Percentiles rank a stretch among this genome's conserved stretches.
phyloP scores from a whole-genome alignment of 1,140 invertebrate species.

The Drosophila ambigua region DNA sequence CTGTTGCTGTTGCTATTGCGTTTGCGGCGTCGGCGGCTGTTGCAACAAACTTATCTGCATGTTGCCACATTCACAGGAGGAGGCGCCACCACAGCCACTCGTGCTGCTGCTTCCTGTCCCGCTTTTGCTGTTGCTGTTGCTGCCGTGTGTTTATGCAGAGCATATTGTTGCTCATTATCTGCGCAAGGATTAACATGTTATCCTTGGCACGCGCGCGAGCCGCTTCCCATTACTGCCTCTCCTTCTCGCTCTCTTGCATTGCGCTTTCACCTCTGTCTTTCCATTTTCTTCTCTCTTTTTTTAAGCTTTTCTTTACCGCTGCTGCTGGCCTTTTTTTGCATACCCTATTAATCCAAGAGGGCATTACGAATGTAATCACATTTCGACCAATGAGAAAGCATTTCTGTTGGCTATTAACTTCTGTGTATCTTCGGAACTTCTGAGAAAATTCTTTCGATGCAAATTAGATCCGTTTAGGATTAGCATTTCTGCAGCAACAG shows the following conservation, averaged over 20 bases:
- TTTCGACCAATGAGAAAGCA: no score
- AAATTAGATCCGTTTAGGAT: no score
- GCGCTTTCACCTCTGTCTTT: not conserved
- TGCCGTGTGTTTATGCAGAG: conserved; percentile 64
- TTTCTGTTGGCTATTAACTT: no score
- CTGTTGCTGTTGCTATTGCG: not conserved
- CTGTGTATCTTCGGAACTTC: no score
- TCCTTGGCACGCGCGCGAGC: conserved; percentile 64
- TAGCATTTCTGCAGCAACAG: no score
- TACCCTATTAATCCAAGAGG: no score
- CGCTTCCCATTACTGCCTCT: conserved; percentile 31
- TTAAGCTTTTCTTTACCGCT: conserved; percentile 9
- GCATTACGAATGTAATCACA: no score
- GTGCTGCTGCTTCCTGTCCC: not conserved
- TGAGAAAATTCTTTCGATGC: no score
- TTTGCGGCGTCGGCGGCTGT: not conserved
- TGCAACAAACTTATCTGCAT: conserved; percentile 29
- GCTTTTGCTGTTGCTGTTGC: not conserved
- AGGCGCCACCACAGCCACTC: not conserved
- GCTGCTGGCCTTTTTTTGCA: not conserved
- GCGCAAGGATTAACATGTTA: conserved; percentile 76
- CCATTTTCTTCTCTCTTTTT: not conserved
- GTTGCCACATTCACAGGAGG: conserved; percentile 24
- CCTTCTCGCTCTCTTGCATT: conserved; percentile 1
- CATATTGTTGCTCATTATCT: conserved; percentile 78